These are phyloP conservation scores for Microplitis demolitor DNA, from an alignment of 1,140 invertebrate genomes.

Conservation along the genomic window DNA sequence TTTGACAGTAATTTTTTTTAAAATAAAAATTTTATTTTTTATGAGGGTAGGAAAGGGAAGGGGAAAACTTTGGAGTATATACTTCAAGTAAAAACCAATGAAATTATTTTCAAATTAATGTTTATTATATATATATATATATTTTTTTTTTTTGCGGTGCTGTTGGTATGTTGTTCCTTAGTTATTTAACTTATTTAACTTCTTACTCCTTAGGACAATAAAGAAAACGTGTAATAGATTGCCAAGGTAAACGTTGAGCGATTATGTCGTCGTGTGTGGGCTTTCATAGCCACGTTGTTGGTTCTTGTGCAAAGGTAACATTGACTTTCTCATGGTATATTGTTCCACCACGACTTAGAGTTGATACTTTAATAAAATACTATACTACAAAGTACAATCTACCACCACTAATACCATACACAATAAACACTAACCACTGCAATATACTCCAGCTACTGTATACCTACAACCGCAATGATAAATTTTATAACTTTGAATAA, in stretches of 20 bases:
- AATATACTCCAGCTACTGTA: too few relatives aligned
- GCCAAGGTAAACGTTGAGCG: conserved; percentile 29
- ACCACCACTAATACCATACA: too few relatives aligned
- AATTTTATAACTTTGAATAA: too few relatives aligned
- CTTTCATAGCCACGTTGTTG: conserved; percentile 17
- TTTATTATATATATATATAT: neutral
- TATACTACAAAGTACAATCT: too few relatives aligned
- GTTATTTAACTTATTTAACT: neutral
- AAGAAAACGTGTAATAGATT: conserved; percentile 24
- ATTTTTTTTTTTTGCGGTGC: neutral
- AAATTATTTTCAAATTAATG: too few relatives aligned
- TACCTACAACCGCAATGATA: too few relatives aligned
- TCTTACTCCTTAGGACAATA: conserved; percentile 17
- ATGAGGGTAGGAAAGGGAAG: too few relatives aligned
- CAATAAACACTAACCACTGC: too few relatives aligned
- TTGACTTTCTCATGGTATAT: conserved; percentile 35
- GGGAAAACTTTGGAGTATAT: too few relatives aligned
- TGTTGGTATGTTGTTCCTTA: neutral
- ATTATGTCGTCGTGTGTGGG: conserved; percentile 36
- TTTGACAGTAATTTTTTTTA: too few relatives aligned
- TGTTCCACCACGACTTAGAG: conserved; percentile 15
- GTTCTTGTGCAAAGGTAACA: conserved; percentile 26
- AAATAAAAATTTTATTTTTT: too few relatives aligned
- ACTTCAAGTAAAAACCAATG: too few relatives aligned
- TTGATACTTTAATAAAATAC: neutral